Evolutionary conservation across 2,888 invertebrate genomes (phyloP), one percentile per base, ranked within the genome.

Genomic region (Pinctada fucata): DNA sequence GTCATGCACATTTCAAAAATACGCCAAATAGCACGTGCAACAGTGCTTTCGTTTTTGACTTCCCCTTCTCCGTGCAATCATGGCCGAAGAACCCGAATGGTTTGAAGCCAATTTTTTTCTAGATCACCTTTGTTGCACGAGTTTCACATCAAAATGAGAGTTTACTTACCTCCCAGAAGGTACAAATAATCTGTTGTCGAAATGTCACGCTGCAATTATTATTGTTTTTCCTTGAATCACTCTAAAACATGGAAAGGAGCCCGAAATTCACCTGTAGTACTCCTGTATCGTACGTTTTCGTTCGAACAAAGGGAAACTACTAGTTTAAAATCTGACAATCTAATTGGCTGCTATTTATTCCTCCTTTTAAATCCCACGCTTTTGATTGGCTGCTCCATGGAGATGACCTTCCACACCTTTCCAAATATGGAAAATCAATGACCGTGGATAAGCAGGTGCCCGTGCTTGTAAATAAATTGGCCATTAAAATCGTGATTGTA

Each of bases 291-390:
- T 87, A 87, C 84, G 84, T 72, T 72, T 71, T 85, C 84, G 83
- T 82, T 73, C 83, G 80, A 86, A 88, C 88, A 88, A 87, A 88
- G 86, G 83, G 85, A 83, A 78, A 84, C 84, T 86, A 84, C 83
- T 83, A 83, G 82, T 88, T 89, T 83, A 84, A 88, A 89, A 85
- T 86, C 66, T 81, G 77, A 51, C 5, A 63, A 77, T 81, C 70
- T 85, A 81, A 87, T 88, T 88, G 87, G 89, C 47, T 79, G 72
- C 48, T n/a, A 13, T 47, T 67, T 72, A 75, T 78, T 58, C 66
- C 69, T 74, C 73, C 52, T 71, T 82, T 84, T 82, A 82, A 83
- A 88, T 82, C 81, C 76, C 66, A 58, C 67, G 66, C 1, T 51
- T 79, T 58, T 84, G 81, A 87, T 87, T 87, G 87, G 87, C 72